A percentile compares a stretch with the other conserved stretches of the same genome.
Evolutionary conservation across 2,113 vertebrate species (phyloP).

Genomic region (Pontoporia blainvillei): DNA sequence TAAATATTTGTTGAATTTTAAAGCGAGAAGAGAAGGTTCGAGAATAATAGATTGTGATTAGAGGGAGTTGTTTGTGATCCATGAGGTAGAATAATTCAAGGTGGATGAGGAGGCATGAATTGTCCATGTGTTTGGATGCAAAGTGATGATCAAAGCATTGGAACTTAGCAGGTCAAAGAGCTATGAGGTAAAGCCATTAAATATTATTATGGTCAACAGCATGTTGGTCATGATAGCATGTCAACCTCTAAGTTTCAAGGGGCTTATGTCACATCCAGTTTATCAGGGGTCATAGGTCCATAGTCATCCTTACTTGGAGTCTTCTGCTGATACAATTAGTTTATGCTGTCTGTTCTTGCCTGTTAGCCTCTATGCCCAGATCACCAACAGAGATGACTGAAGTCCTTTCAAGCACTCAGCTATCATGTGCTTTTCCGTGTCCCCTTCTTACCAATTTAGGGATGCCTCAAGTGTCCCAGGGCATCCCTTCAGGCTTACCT

Average conservation of each 20-base stretch:
- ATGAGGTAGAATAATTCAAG: not conserved
- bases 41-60: not conserved
- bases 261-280: not conserved
- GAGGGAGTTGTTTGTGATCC: not conserved
- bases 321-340: not conserved
- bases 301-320: not conserved
- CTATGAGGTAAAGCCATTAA: not conserved
- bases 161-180: not conserved
- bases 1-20: constrained; percentile 7
- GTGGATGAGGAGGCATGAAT: not conserved
- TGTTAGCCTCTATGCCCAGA: not conserved
- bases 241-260: not conserved
- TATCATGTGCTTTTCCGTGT: not conserved
- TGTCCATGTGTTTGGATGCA: not conserved
- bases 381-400: not conserved
- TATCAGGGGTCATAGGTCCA: not conserved
- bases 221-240: not conserved
- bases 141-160: not conserved
- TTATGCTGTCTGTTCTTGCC: not conserved
- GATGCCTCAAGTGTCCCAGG: not conserved
- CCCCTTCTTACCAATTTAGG: not conserved
- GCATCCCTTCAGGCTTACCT: not conserved
- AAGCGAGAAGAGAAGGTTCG: not conserved
- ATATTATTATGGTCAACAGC: not conserved
- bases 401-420: not conserved